Percentiles rank a stretch among this genome's conserved stretches.
phyloP scores from a whole-genome alignment of 2,113 vertebrate species.

The Siphamia tubifer region DNA sequence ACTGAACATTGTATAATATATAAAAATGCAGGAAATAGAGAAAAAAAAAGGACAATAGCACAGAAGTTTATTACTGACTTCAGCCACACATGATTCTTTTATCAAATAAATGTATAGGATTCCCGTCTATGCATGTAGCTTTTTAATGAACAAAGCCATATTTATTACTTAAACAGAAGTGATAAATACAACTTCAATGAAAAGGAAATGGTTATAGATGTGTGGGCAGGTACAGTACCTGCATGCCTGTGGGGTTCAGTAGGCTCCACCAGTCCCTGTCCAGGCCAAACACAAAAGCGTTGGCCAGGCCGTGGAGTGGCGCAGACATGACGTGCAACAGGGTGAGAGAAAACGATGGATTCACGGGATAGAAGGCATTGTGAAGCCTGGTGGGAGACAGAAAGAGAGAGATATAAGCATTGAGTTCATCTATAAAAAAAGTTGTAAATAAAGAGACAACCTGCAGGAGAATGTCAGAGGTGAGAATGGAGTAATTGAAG shows the following conservation, averaged over 20 bases:
- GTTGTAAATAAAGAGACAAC: conserved; percentile 53
- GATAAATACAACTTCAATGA: too few relatives aligned
- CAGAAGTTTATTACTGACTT: too few relatives aligned
- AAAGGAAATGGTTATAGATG: not conserved
- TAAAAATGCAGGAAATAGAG: too few relatives aligned
- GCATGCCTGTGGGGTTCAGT: conserved; percentile 73
- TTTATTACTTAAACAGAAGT: too few relatives aligned
- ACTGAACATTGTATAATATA: too few relatives aligned
- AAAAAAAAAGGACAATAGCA: too few relatives aligned
- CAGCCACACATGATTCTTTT: too few relatives aligned
- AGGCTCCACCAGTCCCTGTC: conserved; percentile 79
- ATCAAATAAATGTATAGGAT: too few relatives aligned
- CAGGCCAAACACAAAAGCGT: conserved; percentile 79
- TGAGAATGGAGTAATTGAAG: conserved; percentile 34
- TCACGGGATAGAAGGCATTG: conserved; percentile 75
- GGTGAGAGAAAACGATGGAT: conserved; percentile 77
- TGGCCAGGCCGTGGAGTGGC: conserved; percentile 81
- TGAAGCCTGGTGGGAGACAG: conserved; percentile 71
- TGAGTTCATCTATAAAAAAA: conserved; percentile 29
- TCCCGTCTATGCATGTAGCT: too few relatives aligned
- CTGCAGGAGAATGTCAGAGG: conserved; percentile 21
- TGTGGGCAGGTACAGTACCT: conserved; percentile 56
- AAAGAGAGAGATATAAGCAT: conserved; percentile 14
- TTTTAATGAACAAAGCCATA: too few relatives aligned
- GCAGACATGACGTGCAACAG: conserved; percentile 79